Conservation (phyloP, 1,140 invertebrate genomes). For the Aleiodes sp. region DNA sequence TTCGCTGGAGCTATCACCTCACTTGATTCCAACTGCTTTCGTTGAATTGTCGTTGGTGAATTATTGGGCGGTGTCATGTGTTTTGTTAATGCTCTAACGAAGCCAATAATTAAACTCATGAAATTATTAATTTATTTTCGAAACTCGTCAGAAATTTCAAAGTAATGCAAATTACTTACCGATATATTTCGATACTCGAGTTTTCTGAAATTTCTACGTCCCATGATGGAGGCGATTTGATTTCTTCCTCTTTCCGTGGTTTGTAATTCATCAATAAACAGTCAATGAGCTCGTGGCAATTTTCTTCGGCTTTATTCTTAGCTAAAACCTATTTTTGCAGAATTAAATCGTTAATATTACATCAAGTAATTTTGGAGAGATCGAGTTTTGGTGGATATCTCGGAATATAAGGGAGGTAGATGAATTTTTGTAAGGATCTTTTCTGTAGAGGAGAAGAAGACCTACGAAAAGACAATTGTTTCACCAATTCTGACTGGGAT, state of each 20-base stretch:
- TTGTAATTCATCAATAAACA: constrained; percentile 60
- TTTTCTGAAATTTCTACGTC: constrained; percentile 65
- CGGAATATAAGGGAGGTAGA: no score
- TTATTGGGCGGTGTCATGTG: constrained; percentile 46
- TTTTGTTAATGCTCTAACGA: constrained; percentile 37
- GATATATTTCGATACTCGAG: constrained; percentile 68
- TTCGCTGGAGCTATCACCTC: constrained; percentile 37
- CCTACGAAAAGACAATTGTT: no score
- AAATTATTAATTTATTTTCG: neutral
- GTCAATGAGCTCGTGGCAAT: constrained; percentile 66
- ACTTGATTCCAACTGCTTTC: neutral
- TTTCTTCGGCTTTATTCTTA: constrained; percentile 63
- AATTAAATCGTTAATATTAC: no score
- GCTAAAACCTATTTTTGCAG: constrained; percentile 68
- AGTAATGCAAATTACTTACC: constrained; percentile 44
- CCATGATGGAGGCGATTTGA: constrained; percentile 28
- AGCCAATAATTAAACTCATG: neutral
- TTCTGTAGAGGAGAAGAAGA: no score
- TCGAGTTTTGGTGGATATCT: no score
- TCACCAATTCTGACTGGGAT: no score
- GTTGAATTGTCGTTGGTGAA: constrained; percentile 31
- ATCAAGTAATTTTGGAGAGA: no score
- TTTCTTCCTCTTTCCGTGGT: constrained; percentile 38
- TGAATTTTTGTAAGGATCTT: no score
- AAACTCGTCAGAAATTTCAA: neutral